phyloP scores from a whole-genome alignment of 2,888 invertebrate genomes.

The Nomada ferruginata region DNA sequence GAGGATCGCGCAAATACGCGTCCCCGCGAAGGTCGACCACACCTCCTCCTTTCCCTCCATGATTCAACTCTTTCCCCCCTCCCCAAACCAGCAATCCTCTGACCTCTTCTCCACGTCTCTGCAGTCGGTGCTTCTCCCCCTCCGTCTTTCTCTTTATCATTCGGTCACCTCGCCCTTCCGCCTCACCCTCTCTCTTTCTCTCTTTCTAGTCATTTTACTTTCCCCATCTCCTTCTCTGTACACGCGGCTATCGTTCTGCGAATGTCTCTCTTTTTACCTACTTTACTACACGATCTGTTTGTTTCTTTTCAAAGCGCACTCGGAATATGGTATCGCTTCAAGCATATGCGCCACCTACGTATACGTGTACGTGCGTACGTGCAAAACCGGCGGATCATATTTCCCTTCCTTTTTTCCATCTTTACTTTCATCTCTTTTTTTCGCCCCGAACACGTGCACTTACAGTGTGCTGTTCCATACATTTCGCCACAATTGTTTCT shows the following conservation, averaged over 20 bases:
- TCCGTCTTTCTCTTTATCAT: constrained; percentile 10
- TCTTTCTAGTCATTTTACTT: background rate
- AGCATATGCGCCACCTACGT: background rate
- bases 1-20: constrained; percentile 45
- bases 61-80: constrained; percentile 28
- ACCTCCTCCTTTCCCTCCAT: constrained; percentile 64
- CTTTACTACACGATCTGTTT: constrained; percentile 15
- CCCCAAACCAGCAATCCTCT: constrained; percentile 27
- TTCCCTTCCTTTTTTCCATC: constrained; percentile 14
- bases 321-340: constrained; percentile 22
- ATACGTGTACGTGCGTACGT: background rate
- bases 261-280: constrained; percentile 1
- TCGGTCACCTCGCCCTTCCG: background rate
- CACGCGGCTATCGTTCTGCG: background rate
- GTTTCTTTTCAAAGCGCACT: constrained; percentile 26
- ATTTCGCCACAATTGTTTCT: background rate
- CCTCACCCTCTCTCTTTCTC: background rate
- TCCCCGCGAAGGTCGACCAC: constrained; percentile 80
- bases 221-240: constrained; percentile 11
- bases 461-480: background rate
- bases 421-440: background rate
- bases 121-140: background rate
- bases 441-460: background rate
- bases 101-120: constrained; percentile 13
- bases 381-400: constrained; percentile 21